Conservation (phyloP, 2,797 vertebrate genomes). For the Antrozous pallidus region DNA sequence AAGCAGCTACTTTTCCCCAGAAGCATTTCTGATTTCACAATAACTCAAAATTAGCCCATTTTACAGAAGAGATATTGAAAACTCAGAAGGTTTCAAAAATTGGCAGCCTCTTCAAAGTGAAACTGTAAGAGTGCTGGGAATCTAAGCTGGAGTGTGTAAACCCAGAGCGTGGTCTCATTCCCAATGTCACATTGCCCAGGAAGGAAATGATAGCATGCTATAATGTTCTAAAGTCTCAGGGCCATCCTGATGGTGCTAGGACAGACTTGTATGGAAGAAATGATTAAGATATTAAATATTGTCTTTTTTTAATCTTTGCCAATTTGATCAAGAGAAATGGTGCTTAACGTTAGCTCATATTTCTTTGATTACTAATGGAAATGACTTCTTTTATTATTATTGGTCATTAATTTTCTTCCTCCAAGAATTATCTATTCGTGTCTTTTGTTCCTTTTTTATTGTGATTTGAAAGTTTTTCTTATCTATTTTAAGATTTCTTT, state of each 20-base stretch:
- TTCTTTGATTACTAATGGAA: conserved; percentile 43
- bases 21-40: not conserved
- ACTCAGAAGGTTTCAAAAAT: not conserved
- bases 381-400: conserved; percentile 3
- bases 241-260: not conserved
- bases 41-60: not conserved
- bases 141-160: not conserved
- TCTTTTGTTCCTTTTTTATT: conserved; percentile 32
- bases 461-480: conserved; percentile 33
- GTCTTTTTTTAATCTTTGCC: conserved; percentile 17
- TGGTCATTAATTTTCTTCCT: conserved; percentile 50
- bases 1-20: not conserved
- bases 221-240: not conserved
- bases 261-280: not conserved
- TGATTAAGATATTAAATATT: not conserved
- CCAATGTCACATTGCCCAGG: not conserved
- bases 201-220: not conserved
- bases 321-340: conserved; percentile 12
- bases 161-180: not conserved
- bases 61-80: not conserved
- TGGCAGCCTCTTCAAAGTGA: not conserved
- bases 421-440: conserved; percentile 24
- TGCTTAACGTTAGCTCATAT: not conserved
- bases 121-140: not conserved
- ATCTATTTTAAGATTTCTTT: conserved; percentile 9